A percentile compares a stretch with the other conserved stretches of the same genome.
These are phyloP conservation scores for Pentamera pediparva DNA, from an alignment of 53 echinoderm and acorn worm species.

Conservation along the genomic window DNA sequence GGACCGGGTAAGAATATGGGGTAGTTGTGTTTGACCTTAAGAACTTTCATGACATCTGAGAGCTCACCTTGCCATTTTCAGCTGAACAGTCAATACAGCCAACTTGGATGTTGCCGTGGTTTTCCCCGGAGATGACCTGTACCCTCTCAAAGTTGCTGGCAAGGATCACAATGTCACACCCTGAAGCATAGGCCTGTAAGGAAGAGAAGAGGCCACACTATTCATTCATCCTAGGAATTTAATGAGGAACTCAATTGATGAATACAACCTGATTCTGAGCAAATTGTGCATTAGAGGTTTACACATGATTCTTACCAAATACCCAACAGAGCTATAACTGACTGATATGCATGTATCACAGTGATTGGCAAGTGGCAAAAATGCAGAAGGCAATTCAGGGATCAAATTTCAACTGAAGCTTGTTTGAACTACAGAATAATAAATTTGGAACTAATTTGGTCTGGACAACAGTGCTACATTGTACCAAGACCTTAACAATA, in stretches of 20 bases:
- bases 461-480: too few relatives aligned
- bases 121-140: slow-evolving; percentile 91
- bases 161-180: slow-evolving; percentile 92
- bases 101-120: slow-evolving; percentile 96
- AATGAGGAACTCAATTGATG: background rate
- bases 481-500: too few relatives aligned
- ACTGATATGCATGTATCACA: background rate
- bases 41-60: background rate
- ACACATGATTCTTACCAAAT: background rate
- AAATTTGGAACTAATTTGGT: too few relatives aligned
- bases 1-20: too few relatives aligned
- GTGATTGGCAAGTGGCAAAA: too few relatives aligned
- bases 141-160: slow-evolving; percentile 86
- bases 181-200: slow-evolving; percentile 88
- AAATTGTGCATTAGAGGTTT: background rate
- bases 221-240: too few relatives aligned
- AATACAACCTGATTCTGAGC: too few relatives aligned
- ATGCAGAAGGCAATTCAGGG: too few relatives aligned
- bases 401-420: too few relatives aligned
- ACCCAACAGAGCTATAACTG: background rate
- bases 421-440: too few relatives aligned
- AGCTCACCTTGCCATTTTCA: slow-evolving; percentile 92
- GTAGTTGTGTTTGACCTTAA: too few relatives aligned
- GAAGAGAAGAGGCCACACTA: background rate
- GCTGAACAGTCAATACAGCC: slow-evolving; percentile 97